Evolutionary conservation across 2,113 vertebrate species (phyloP), one percentile per base, ranked within the genome.

Genomic region (Melanocharis versteri): DNA sequence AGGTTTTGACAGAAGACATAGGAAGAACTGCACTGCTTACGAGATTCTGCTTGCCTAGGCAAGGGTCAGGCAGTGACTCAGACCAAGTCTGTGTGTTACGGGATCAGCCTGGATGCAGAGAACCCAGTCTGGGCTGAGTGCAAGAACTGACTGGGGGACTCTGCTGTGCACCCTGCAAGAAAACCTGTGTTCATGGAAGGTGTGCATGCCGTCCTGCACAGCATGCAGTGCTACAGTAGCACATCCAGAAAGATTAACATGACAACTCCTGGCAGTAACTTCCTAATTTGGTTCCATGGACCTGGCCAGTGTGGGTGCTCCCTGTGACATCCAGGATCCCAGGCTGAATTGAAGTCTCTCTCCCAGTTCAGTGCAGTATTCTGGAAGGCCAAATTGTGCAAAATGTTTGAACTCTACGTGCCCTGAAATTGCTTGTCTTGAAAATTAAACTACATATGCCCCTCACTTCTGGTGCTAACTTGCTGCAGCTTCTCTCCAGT

Each of bases 81-180:
- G 31, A 13, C 17, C 3, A 5, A 48, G 15, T 27, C 48, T 50
- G 13, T 80, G 51, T 13, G 1, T 69, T 68, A 8, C 0, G 3
- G 37, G 35, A 28, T 78, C 30, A 82, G 48, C 21, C 4, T 73
- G 20, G 39, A 26, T 71, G 39, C 53, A 66, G 40, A 31, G 9
- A 27, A 13, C 18, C 33, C 6, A 28, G 64, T 15, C 31, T 72
- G 47, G 62, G 11, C 62, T 71, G 30, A 60, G 28, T 44, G 37
- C 10, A 35, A 44, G 27, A 83, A 53, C 21, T 40, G 40, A 10
- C 40, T 13, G 12, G 9, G 10, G 15, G 6, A 1, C 47, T 88
- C 44, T 53, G 20, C n/a, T 39, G 26, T n/a, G 30, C 8, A 7
- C 23, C 13, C 60, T 65, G 56, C 10, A 54, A 56, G 39, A 69